These are phyloP conservation scores for Lasiurus cinereus DNA, from an alignment of 2,113 vertebrate genomes.

Conservation along the genomic window DNA sequence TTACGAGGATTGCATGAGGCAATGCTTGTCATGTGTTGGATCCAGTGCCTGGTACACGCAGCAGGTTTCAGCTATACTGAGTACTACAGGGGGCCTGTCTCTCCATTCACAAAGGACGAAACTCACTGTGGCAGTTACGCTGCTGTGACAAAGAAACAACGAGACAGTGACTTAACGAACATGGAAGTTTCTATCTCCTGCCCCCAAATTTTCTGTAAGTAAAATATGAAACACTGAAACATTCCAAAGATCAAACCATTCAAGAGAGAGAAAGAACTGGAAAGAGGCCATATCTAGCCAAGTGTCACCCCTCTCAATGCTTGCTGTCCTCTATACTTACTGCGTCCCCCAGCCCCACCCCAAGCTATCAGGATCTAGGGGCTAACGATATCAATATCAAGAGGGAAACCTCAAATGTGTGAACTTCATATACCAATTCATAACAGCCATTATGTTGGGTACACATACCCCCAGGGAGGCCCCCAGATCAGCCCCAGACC, in stretches of 20 bases:
- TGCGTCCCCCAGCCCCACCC: neutral
- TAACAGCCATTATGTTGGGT: neutral
- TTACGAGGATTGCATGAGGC: neutral
- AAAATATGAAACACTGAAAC: neutral
- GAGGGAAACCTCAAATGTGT: neutral
- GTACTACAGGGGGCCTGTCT: neutral
- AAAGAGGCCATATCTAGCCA: neutral
- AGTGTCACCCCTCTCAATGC: neutral
- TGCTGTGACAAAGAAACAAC: neutral
- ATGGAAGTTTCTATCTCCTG: neutral
- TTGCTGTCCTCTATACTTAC: neutral
- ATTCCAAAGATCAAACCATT: slow-evolving; percentile 41
- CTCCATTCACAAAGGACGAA: neutral
- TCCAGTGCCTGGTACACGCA: neutral
- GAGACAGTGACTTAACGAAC: neutral
- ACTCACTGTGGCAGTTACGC: neutral
- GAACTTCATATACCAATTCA: neutral
- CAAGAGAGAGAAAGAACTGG: neutral
- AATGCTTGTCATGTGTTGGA: no score
- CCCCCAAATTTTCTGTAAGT: neutral
- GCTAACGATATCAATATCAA: neutral
- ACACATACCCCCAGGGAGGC: neutral
- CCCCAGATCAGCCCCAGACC: neutral
- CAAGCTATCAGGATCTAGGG: neutral
- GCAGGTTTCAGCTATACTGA: neutral